These are phyloP conservation scores for Anguilla megastoma DNA, from an alignment of 2,797 vertebrate genomes.

Conservation along the genomic window DNA sequence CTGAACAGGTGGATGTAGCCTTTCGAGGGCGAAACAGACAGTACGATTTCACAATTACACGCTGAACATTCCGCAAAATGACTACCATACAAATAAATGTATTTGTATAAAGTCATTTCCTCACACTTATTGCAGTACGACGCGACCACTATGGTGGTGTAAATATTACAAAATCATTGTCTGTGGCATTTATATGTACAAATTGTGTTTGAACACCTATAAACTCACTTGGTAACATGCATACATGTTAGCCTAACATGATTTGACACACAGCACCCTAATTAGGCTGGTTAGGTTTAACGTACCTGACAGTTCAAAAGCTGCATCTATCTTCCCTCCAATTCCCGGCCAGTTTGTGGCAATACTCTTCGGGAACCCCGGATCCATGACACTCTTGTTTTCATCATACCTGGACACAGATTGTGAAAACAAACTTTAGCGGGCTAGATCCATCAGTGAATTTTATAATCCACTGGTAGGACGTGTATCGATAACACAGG, in stretches of 20 bases:
- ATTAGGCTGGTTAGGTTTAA: constrained; percentile 13
- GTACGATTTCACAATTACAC: neutral
- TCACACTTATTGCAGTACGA: neutral
- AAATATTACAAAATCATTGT: neutral
- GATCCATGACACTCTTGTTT: constrained; percentile 54
- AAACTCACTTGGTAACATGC: neutral
- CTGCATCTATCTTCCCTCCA: constrained; percentile 55
- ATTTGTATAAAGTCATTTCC: neutral
- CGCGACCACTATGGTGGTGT: neutral
- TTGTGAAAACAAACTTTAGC: constrained; percentile 8
- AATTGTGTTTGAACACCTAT: neutral
- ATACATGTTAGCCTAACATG: neutral
- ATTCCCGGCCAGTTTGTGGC: constrained; percentile 57
- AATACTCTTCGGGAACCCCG: constrained; percentile 62
- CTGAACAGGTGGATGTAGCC: constrained; percentile 63
- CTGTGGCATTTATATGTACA: neutral
- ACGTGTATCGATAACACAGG: neutral
- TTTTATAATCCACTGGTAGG: neutral
- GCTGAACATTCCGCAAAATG: neutral
- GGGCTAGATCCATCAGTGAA: neutral
- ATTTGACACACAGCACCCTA: neutral
- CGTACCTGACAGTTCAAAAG: constrained; percentile 60
- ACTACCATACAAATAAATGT: neutral
- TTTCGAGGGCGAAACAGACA: constrained; percentile 37
- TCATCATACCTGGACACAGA: constrained; percentile 60